These are phyloP conservation scores for Aspidoscelis tigris DNA, from an alignment of 2,113 vertebrate species.

Conservation along the genomic window DNA sequence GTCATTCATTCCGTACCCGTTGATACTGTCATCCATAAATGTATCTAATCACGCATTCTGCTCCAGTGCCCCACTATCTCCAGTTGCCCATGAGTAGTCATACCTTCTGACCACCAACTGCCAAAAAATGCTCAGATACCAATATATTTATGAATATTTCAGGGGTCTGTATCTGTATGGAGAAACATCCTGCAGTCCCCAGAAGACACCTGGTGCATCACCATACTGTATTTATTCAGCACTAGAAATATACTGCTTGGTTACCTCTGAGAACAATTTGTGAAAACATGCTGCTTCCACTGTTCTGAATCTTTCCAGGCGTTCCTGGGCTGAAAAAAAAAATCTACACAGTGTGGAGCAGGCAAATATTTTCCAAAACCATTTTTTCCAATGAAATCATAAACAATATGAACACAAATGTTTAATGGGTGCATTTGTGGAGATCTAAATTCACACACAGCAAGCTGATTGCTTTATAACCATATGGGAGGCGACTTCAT, in stretches of 20 bases:
- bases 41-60: no score
- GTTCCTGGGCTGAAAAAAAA: neutral
- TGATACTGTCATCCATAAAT: no score
- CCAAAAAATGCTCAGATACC: neutral
- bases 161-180: neutral
- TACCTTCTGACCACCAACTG: neutral
- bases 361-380: conserved; percentile 10
- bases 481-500: accelerated
- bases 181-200: neutral
- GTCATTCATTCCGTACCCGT: no score
- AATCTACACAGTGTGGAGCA: neutral
- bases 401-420: neutral
- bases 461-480: accelerated
- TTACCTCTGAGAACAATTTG: neutral
- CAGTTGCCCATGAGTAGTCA: neutral
- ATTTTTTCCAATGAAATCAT: neutral
- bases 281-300: neutral
- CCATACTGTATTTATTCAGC: no score
- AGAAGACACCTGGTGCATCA: neutral
- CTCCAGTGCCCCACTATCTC: no score
- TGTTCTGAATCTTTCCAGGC: neutral
- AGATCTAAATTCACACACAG: neutral
- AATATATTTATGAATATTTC: neutral
- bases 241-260: neutral
- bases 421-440: neutral